Conservation (phyloP, 2,113 vertebrate genomes). For the Meriones unguiculatus region DNA sequence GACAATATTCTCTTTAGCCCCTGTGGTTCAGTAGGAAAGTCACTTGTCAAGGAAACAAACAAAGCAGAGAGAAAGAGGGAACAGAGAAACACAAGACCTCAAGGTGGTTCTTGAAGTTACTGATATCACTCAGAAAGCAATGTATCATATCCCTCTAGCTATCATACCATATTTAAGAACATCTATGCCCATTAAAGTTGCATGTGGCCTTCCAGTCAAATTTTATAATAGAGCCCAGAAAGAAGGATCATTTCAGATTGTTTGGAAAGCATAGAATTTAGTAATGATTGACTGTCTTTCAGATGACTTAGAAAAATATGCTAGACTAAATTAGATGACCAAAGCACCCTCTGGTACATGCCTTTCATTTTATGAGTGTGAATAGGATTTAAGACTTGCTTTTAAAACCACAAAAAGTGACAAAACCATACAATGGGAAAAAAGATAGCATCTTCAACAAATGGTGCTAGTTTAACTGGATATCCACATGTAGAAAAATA, state of each 20-base stretch:
- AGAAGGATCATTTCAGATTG: slow-evolving; percentile 68
- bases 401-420: background rate
- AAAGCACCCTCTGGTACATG: background rate
- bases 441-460: too few relatives aligned
- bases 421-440: background rate
- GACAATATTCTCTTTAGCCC: slow-evolving; percentile 21
- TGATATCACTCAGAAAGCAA: background rate
- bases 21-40: slow-evolving; percentile 15
- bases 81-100: too few relatives aligned
- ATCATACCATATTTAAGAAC: background rate
- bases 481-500: too few relatives aligned
- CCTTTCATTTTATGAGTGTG: background rate
- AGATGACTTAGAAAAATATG: background rate
- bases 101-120: too few relatives aligned
- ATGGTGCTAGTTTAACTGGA: too few relatives aligned
- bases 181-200: slow-evolving; percentile 61
- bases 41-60: slow-evolving; percentile 23
- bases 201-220: slow-evolving; percentile 62
- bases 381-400: background rate
- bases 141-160: background rate
- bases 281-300: slow-evolving; percentile 67
- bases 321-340: background rate
- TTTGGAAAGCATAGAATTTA: slow-evolving; percentile 73
- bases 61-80: background rate
- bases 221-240: slow-evolving; percentile 40